Evolutionary conservation across 2,888 invertebrate species (phyloP), one percentile per base, ranked within the genome.

Genomic region (Therioaphis trifolii): DNA sequence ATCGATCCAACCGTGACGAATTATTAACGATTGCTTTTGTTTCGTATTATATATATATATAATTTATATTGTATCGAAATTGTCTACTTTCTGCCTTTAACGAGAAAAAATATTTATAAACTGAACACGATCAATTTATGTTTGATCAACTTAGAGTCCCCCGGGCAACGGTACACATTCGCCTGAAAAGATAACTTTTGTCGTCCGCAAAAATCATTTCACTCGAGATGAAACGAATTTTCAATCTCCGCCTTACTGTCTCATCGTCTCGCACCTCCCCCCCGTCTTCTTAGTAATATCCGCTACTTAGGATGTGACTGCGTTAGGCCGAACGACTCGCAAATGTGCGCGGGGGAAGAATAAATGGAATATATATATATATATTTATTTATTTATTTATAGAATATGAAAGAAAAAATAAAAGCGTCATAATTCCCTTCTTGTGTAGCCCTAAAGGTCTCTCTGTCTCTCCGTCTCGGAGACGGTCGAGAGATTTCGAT

Each of bases 71-170:
- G 43, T 46, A 46, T 49, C 46, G 29, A 43, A 43, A 21, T 61
- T 15, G 46, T 49, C 29, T 77, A 46, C 49, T 35, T 49, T 77
- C 24, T 4, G 66, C 4, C n/a, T 77, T 66, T 21, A 52, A 77
- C 35, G 21, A 55, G 55, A 69, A 79, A 79, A 78, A 78, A 68
- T 14, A 74, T 7, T 35, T 69, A 79, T 69, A 69, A 55, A 55
- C 14, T 24, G 40, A 78, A 68, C 78, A 52, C 68, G 69, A 79
- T 79, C 69, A 55, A 79, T 69, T 79, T 79, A 79, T 69, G 55
- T 79, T 79, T 69, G 79, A 79, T 79, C 69, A 69, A 79, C 79
- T 79, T 43, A 49, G 27, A n/a, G 55, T 79, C 79, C 55, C 79
- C 43, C 55, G 69, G 69, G 78, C 40, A 15, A 40, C 35, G 40